These are phyloP conservation scores for Horisme vitalbata DNA, from an alignment of 2,888 invertebrate genomes.

Conservation along the genomic window DNA sequence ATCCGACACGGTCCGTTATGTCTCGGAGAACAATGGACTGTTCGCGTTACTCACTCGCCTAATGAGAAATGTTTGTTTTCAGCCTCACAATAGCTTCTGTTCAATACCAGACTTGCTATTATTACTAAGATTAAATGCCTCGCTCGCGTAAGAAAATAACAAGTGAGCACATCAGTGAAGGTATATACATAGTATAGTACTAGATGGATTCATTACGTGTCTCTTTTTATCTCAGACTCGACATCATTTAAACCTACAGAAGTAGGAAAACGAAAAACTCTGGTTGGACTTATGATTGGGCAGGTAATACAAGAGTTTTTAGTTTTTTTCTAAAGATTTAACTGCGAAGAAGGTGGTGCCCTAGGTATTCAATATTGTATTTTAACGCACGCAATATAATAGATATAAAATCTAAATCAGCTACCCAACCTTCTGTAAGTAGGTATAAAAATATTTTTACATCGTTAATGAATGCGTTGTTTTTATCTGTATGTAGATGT, in stretches of 20 bases:
- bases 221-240: too few species aligned
- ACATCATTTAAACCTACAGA: slow-evolving; percentile 22
- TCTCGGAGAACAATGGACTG: slow-evolving; percentile 74
- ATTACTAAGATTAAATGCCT: slow-evolving; percentile 59
- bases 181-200: too few species aligned
- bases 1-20: slow-evolving; percentile 78
- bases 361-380: too few species aligned
- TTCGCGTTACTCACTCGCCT: slow-evolving; percentile 73
- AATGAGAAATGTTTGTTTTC: slow-evolving; percentile 81
- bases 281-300: too few species aligned
- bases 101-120: slow-evolving; percentile 67
- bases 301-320: too few species aligned
- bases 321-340: too few species aligned
- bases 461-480: slow-evolving; percentile 22
- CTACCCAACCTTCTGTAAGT: too few species aligned
- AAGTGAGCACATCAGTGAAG: too few species aligned
- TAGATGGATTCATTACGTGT: too few species aligned
- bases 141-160: slow-evolving; percentile 47
- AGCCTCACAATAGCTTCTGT: slow-evolving; percentile 67
- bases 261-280: slow-evolving; percentile 8
- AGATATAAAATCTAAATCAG: too few species aligned
- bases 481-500: slow-evolving; percentile 26
- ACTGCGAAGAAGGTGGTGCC: too few species aligned
- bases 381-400: too few species aligned
- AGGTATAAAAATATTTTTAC: slow-evolving; percentile 7